Conservation (phyloP, 2,113 vertebrate species). For the Chamaea fasciata region DNA sequence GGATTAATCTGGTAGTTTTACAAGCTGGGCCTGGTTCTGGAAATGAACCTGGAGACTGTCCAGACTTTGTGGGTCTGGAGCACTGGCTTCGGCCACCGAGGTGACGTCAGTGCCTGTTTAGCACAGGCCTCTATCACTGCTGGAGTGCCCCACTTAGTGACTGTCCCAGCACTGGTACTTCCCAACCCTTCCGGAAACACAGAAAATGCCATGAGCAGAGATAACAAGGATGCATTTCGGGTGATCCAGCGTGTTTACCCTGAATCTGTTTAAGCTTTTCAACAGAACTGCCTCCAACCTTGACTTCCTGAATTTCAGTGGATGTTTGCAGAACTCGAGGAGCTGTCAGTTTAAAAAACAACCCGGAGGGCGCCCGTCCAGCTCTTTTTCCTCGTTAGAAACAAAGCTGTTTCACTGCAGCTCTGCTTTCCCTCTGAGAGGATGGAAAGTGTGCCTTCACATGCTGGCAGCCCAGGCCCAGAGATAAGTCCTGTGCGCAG, state of each 20-base stretch:
- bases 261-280: not conserved
- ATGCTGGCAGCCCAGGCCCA: not conserved
- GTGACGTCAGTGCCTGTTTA: not conserved
- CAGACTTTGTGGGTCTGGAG: not conserved
- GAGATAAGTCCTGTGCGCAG: conserved; percentile 62
- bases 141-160: not conserved
- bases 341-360: conserved; percentile 32
- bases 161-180: not conserved
- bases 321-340: not conserved
- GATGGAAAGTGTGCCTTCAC: conserved; percentile 68
- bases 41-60: not conserved
- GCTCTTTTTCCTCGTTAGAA: not conserved
- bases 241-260: not conserved
- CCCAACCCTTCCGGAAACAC: not conserved
- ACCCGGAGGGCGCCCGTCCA: not conserved
- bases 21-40: not conserved
- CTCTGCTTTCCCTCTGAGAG: conserved; percentile 39
- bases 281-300: not conserved
- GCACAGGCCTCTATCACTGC: not conserved
- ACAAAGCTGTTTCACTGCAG: not conserved
- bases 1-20: not conserved
- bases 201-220: not conserved
- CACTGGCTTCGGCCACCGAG: not conserved
- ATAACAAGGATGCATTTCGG: not conserved
- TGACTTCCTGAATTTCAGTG: not conserved